These are phyloP conservation scores for Agrilus biguttatus DNA, from an alignment of 2,888 invertebrate species.

Conservation along the genomic window DNA sequence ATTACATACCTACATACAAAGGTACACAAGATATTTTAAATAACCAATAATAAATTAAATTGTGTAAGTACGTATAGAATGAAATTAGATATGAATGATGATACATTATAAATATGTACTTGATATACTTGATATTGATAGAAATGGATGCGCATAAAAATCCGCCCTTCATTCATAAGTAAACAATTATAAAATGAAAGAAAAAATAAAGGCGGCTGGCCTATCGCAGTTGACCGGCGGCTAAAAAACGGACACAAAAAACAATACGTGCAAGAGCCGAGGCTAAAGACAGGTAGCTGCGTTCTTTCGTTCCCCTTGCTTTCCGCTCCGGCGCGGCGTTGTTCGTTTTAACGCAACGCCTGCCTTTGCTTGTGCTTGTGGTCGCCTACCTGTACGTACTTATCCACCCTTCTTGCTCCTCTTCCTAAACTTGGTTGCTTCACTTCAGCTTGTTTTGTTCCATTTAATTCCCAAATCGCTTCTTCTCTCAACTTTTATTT, in stretches of 20 bases:
- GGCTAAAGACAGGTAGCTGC: conserved; percentile 33
- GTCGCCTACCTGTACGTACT: neutral
- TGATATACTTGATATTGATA: too few relatives aligned
- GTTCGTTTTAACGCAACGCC: neutral
- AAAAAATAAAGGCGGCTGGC: conserved; percentile 26
- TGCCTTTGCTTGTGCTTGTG: neutral
- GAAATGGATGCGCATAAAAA: too few relatives aligned
- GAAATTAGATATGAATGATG: too few relatives aligned
- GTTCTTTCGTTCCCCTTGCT: neutral
- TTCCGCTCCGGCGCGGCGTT: neutral
- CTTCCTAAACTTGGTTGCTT: conserved; percentile 9
- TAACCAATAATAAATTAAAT: too few relatives aligned
- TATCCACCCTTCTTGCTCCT: neutral
- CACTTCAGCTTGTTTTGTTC: conserved; percentile 1
- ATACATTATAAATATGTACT: too few relatives aligned
- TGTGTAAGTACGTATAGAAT: too few relatives aligned
- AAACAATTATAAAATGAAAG: conserved; percentile 10
- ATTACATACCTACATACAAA: too few relatives aligned
- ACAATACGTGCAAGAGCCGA: conserved; percentile 24
- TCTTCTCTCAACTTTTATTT: too few relatives aligned
- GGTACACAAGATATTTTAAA: too few relatives aligned
- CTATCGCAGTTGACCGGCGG: conserved; percentile 10
- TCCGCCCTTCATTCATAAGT: too few relatives aligned
- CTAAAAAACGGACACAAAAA: conserved; percentile 27
- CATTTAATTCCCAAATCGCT: neutral